These are phyloP conservation scores for Odontomyia ornata DNA, from an alignment of 2,888 invertebrate species.

Conservation along the genomic window DNA sequence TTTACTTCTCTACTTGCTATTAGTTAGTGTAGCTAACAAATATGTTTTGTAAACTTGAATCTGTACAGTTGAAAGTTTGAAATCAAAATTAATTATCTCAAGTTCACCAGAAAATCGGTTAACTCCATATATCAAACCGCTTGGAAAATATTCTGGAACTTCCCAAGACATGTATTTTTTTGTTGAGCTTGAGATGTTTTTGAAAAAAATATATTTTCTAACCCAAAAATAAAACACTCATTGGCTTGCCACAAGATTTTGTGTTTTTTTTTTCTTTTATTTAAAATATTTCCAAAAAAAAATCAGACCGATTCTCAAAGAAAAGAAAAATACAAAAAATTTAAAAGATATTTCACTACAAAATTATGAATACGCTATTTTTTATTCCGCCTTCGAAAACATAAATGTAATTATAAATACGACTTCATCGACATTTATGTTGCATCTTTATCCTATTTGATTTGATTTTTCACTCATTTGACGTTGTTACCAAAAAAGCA, in stretches of 20 bases:
- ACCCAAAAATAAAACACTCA: slow-evolving; percentile 9
- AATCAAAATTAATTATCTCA: neutral
- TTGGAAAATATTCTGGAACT: too few relatives aligned
- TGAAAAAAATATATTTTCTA: neutral
- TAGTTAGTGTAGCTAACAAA: slow-evolving; percentile 32
- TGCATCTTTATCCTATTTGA: neutral
- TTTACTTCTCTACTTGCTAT: slow-evolving; percentile 1
- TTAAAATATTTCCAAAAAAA: neutral
- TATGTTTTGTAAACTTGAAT: slow-evolving; percentile 10
- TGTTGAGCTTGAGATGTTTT: neutral
- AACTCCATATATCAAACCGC: too few relatives aligned
- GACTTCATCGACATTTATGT: neutral
- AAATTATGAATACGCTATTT: neutral
- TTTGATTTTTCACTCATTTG: neutral
- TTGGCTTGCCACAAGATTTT: slow-evolving; percentile 11
- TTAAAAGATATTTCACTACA: neutral
- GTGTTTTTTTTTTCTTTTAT: neutral
- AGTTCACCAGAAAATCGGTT: neutral
- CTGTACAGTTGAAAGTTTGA: slow-evolving; percentile 4
- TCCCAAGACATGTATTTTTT: too few relatives aligned
- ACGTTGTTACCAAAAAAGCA: neutral
- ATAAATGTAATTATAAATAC: neutral
- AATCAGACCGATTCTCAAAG: neutral
- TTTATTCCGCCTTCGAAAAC: neutral
- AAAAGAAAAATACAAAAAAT: neutral